Evolutionary conservation across 1,140 invertebrate genomes (phyloP).

Genomic region (Atta texana): DNA sequence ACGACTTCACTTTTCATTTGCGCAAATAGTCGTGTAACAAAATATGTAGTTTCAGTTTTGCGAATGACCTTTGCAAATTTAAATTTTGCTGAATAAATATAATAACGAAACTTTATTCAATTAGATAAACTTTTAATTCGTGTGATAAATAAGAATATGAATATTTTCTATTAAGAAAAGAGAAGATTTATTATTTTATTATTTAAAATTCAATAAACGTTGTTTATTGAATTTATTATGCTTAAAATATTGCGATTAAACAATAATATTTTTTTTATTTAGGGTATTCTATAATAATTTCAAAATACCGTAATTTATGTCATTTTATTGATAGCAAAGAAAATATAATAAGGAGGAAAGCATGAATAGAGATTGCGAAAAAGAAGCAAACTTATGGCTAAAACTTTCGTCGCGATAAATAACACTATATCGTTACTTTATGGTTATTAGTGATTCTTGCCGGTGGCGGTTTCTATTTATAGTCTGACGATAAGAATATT

Average conservation of each 20-base stretch:
- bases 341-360: neutral
- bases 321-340: neutral
- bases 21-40: neutral
- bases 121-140: neutral
- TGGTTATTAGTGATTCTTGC: slow-evolving; percentile 38
- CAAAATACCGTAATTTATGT: neutral
- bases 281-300: too few relatives aligned
- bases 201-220: neutral
- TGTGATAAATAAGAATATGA: neutral
- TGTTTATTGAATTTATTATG: slow-evolving; percentile 3
- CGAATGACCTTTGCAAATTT: neutral
- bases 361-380: slow-evolving; percentile 15
- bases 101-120: slow-evolving; percentile 4
- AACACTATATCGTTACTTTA: slow-evolving; percentile 38
- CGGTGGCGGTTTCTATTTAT: slow-evolving; percentile 16
- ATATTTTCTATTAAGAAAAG: neutral
- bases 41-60: neutral
- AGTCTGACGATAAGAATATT: slow-evolving; percentile 22
- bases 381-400: neutral
- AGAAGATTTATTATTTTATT: neutral
- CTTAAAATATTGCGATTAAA: neutral
- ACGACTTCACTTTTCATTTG: neutral
- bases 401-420: slow-evolving; percentile 41
- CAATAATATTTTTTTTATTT: neutral
- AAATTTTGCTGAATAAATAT: neutral